A percentile compares a stretch with the other conserved stretches of the same genome.
Evolutionary conservation across 2,888 invertebrate species (phyloP).

Genomic region (Acholoe squamosa): DNA sequence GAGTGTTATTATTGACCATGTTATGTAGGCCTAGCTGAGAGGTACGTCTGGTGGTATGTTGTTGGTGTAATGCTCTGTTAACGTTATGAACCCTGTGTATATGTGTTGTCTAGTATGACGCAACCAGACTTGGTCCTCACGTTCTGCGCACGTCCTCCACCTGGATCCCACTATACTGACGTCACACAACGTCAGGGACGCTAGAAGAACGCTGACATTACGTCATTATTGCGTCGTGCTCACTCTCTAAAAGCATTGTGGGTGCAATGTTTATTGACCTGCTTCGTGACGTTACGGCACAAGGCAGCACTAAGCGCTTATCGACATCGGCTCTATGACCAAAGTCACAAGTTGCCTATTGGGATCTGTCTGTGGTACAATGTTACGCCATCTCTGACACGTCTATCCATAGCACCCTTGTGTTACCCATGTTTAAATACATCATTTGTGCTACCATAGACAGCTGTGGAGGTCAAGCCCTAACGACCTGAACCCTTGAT

Average conservation of each 20-base stretch:
- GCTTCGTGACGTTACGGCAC: background rate
- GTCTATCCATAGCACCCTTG: too few species aligned
- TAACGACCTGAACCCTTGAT: too few species aligned
- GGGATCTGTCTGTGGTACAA: too few species aligned
- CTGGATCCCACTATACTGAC: background rate
- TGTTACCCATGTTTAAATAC: too few species aligned
- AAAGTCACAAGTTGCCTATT: too few species aligned
- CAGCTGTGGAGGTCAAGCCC: too few species aligned
- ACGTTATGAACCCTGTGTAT: background rate
- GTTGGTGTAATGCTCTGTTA: background rate
- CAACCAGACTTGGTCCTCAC: background rate
- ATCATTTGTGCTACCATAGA: too few species aligned
- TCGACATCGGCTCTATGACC: background rate
- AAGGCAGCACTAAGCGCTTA: background rate
- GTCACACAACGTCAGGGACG: background rate
- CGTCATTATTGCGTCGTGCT: background rate
- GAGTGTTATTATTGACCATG: too few species aligned
- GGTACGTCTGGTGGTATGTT: background rate
- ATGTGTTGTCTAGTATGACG: conserved; percentile 4
- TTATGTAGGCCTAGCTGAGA: too few species aligned
- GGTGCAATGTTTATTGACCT: conserved; percentile 11
- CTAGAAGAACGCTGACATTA: background rate
- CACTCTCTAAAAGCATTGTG: conserved; percentile 11
- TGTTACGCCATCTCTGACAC: too few species aligned
- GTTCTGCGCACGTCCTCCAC: background rate